Conservation (phyloP, 2,888 invertebrate genomes). For the Palloptera scutellata region DNA sequence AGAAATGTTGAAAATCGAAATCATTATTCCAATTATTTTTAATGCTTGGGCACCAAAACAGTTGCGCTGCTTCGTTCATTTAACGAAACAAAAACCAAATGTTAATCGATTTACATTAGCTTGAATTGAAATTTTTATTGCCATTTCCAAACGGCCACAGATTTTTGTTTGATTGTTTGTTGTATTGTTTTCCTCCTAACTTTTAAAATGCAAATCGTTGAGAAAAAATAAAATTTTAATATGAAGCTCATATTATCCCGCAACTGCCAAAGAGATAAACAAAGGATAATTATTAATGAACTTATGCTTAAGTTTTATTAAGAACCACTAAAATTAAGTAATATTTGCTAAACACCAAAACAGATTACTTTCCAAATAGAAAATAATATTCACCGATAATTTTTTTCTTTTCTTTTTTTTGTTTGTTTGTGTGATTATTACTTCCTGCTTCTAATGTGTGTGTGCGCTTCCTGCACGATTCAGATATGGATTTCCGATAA, state of each 20-base stretch:
- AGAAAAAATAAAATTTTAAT: slow-evolving; percentile 23
- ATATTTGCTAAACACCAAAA: slow-evolving; percentile 54
- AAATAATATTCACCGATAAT: slow-evolving; percentile 58
- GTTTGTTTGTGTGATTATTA: slow-evolving; percentile 22
- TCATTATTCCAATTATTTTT: background rate
- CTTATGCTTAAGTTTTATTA: background rate
- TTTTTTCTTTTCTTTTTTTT: slow-evolving; percentile 52
- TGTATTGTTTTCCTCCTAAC: slow-evolving; percentile 37
- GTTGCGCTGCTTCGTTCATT: slow-evolving; percentile 35
- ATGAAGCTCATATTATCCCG: background rate
- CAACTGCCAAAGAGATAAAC: background rate
- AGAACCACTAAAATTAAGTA: background rate
- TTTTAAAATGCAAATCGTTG: slow-evolving; percentile 33
- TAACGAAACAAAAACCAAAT: slow-evolving; percentile 3
- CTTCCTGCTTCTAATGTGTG: background rate
- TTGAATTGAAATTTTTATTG: slow-evolving; percentile 44
- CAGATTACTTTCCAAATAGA: slow-evolving; percentile 51
- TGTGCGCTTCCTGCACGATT: background rate
- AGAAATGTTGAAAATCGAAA: background rate
- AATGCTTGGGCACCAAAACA: slow-evolving; percentile 46
- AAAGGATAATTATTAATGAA: background rate
- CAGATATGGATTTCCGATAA: slow-evolving; percentile 82
- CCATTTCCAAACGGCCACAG: slow-evolving; percentile 73
- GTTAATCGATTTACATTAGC: background rate
- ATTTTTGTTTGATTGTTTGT: slow-evolving; percentile 44